These are phyloP conservation scores for Labeo calbasu DNA, from an alignment of 2,797 vertebrate genomes.

Conservation along the genomic window DNA sequence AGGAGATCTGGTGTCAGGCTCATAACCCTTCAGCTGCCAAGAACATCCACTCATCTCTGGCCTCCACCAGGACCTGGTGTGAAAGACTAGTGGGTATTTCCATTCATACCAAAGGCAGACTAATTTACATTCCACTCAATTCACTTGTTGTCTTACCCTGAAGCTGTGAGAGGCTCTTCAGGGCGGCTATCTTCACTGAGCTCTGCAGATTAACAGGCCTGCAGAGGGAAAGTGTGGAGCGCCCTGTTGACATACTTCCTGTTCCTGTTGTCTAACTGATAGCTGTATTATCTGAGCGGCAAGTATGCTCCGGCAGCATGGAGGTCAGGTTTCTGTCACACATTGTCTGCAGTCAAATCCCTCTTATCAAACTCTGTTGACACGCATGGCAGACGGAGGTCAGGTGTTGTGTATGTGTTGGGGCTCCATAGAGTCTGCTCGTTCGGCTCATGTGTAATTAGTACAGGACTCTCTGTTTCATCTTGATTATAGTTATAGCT, in stretches of 20 bases:
- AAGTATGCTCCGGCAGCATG: slow-evolving; percentile 15
- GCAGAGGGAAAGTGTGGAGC: slow-evolving; percentile 29
- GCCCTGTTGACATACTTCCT: slow-evolving; percentile 46
- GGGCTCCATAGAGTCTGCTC: slow-evolving; percentile 40
- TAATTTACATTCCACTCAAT: slow-evolving; percentile 10
- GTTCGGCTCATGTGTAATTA: slow-evolving; percentile 23
- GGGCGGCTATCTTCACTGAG: slow-evolving; percentile 16
- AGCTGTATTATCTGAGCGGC: slow-evolving; percentile 41
- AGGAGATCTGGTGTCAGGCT: slow-evolving; percentile 60
- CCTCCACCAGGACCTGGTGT: slow-evolving; percentile 16
- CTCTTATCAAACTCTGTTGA: slow-evolving; percentile 21
- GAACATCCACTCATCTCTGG: slow-evolving; percentile 35
- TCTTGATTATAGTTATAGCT: slow-evolving; percentile 32
- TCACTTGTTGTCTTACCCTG: slow-evolving; percentile 42
- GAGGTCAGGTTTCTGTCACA: slow-evolving; percentile 31
- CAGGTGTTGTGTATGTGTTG: slow-evolving; percentile 24
- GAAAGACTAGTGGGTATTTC: slow-evolving; percentile 30
- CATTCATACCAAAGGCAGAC: slow-evolving; percentile 23
- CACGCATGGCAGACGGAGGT: slow-evolving; percentile 11
- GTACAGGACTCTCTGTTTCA: slow-evolving; percentile 16
- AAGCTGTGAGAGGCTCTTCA: background rate
- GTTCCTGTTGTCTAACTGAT: slow-evolving; percentile 35
- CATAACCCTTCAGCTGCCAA: slow-evolving; percentile 37
- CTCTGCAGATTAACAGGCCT: slow-evolving; percentile 17
- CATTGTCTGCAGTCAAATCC: slow-evolving; percentile 17